A percentile compares a stretch with the other conserved stretches of the same genome.
Conservation (phyloP, 1,140 invertebrate species). For the Proales similis region DNA sequence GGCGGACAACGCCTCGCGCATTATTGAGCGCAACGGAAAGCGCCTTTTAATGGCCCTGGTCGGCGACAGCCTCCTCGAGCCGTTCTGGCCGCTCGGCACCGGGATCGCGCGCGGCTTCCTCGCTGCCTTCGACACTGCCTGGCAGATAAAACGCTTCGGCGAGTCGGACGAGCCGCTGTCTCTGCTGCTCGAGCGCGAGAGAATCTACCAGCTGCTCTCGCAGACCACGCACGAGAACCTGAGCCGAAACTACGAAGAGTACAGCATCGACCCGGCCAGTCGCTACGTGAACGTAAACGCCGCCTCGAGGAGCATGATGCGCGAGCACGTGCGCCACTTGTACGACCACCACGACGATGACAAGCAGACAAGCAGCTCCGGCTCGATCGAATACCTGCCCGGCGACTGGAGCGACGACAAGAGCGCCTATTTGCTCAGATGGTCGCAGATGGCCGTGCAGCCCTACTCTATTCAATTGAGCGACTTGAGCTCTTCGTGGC, state of each 20-base stretch:
- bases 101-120: slow-evolving; percentile 94
- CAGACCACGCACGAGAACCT: slow-evolving; percentile 95
- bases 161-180: slow-evolving; percentile 54
- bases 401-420: too few species aligned
- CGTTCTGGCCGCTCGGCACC: slow-evolving; percentile 95
- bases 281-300: slow-evolving; percentile 44
- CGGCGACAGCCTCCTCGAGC: slow-evolving; percentile 88
- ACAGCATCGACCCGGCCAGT: slow-evolving; percentile 80
- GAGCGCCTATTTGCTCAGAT: slow-evolving; percentile 10
- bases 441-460: slow-evolving; percentile 19
- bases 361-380: background rate
- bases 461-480: background rate
- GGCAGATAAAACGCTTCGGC: slow-evolving; percentile 81
- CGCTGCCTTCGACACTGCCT: slow-evolving; percentile 86
- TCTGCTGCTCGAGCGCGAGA: slow-evolving; percentile 68
- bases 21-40: slow-evolving; percentile 69
- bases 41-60: slow-evolving; percentile 78
- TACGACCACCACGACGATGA: slow-evolving; percentile 5
- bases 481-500: background rate
- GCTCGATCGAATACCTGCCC: background rate
- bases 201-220: slow-evolving; percentile 76
- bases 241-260: slow-evolving; percentile 74
- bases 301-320: background rate
- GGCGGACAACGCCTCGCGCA: slow-evolving; percentile 77
- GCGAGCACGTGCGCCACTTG: background rate